Evolutionary conservation across 1,140 invertebrate species (phyloP).

Genomic region (Pectinophora gossypiella): DNA sequence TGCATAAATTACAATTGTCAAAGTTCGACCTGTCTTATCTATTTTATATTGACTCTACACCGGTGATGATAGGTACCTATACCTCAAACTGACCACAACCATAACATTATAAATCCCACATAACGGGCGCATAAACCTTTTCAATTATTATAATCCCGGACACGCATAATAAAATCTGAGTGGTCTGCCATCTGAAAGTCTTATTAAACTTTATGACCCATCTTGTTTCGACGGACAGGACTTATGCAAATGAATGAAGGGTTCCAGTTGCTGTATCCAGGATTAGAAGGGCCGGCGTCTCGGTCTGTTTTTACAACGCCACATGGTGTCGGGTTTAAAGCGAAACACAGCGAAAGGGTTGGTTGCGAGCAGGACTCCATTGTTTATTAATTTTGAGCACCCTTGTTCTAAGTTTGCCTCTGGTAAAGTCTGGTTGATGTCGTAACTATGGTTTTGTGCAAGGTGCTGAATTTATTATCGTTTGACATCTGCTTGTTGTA

Average conservation of each 20-base stretch:
- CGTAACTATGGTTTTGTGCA: no score
- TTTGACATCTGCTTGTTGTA: no score
- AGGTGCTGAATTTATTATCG: no score
- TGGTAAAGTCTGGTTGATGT: no score
- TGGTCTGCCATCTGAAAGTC: conserved; percentile 25
- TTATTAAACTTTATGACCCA: conserved; percentile 33
- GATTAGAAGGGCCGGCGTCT: conserved; percentile 31
- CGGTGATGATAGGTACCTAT: no score
- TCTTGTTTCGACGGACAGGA: conserved; percentile 33
- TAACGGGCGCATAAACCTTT: conserved; percentile 20
- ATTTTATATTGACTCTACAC: no score
- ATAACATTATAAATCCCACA: not conserved
- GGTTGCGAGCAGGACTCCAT: not conserved
- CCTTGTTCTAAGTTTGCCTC: no score
- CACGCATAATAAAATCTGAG: conserved; percentile 24
- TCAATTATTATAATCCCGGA: conserved; percentile 21
- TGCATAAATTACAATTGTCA: no score
- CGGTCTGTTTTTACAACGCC: conserved; percentile 38
- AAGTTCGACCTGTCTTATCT: no score
- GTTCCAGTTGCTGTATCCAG: conserved; percentile 24
- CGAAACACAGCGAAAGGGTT: conserved; percentile 18
- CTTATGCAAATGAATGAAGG: conserved; percentile 43
- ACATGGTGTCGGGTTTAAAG: conserved; percentile 38
- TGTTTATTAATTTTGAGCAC: conserved; percentile 1
- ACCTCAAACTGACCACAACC: not conserved